These are phyloP conservation scores for Pimpla rufipes DNA, from an alignment of 2,888 invertebrate genomes.

Conservation along the genomic window DNA sequence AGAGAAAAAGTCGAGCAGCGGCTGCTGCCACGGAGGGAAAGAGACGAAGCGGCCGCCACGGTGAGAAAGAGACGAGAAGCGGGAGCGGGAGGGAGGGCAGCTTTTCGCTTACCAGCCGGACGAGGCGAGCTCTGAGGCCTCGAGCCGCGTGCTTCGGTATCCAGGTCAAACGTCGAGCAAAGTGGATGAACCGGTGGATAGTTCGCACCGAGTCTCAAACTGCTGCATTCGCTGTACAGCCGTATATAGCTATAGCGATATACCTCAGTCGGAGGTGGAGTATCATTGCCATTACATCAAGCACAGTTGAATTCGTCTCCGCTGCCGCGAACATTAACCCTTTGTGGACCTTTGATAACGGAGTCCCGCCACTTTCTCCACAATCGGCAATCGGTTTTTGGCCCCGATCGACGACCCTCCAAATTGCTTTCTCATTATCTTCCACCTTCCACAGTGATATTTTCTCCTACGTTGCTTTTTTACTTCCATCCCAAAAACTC, in stretches of 20 bases:
- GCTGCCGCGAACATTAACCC: neutral
- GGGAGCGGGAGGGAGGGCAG: no score
- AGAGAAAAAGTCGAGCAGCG: no score
- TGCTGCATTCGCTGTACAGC: slow-evolving; percentile 25
- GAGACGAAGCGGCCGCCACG: no score
- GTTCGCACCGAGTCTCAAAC: slow-evolving; percentile 60
- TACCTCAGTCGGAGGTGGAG: slow-evolving; percentile 4
- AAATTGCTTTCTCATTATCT: no score
- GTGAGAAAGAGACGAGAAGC: no score
- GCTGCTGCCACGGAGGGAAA: no score
- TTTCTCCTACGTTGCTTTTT: no score
- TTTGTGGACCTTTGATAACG: neutral
- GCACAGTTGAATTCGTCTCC: neutral
- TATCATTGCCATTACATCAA: neutral
- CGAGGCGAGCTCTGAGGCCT: slow-evolving; percentile 24
- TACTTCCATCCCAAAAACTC: no score
- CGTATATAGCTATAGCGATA: slow-evolving; percentile 36
- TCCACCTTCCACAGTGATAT: no score
- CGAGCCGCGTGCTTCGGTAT: slow-evolving; percentile 65
- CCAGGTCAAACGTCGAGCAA: slow-evolving; percentile 76
- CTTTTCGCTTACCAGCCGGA: slow-evolving; percentile 56
- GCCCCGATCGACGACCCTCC: no score
- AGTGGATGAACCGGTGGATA: slow-evolving; percentile 70
- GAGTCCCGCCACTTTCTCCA: neutral
- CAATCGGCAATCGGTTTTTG: no score